Base-by-base conservation (phyloP, 2,113 vertebrate genomes). In the Ammodytes dubius region DNA sequence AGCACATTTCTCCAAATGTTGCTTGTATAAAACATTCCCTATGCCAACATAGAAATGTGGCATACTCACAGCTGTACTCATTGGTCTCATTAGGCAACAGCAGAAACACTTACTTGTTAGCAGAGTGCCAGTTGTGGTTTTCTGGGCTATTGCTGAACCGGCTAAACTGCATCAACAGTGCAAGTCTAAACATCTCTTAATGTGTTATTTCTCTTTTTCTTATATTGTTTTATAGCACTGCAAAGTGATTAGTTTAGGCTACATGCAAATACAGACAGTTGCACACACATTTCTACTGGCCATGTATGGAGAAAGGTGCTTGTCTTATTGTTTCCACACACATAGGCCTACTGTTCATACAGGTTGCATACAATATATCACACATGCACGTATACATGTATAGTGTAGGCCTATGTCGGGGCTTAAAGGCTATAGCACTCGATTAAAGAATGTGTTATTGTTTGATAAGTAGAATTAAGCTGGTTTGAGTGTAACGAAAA, bases 401-500 rank as follows among this genome's bases (percentile, higher is more conserved):
- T 4, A 15, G 17, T 69, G 35, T 35, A n/a, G n/a, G n/a, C n/a
- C n/a, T n/a, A 35, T 2, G 3, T 53, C 27, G 45, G 12, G 53
- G 74, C 78, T 78, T 74, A 70, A 70, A 74, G n/a, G 70, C 35
- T 39, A 15, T 39, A 15, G 6, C 56, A 6, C 54, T 46, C 27
- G 0, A 46, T 67, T n/a, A 57, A 81, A 54, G 42, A 53, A 37
- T 27, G 58, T 56, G 54, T 75, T 71, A 27, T 75, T 82, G n/a
- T 45, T 35, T 5, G 64, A 63, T 57, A 35, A 43, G 60, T 47
- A 64, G 75, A 64, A 77, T 72, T 85, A 78, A 83, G 74, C 70
- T 81, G 81, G 54, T 86, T 78, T 83, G 45, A 83, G 27, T 49
- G 27, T 27, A 27, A 27, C 27, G 47, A 70, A 58, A 84, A 75